Base-by-base conservation (phyloP, 1,140 invertebrate genomes). In the Musca domestica region DNA sequence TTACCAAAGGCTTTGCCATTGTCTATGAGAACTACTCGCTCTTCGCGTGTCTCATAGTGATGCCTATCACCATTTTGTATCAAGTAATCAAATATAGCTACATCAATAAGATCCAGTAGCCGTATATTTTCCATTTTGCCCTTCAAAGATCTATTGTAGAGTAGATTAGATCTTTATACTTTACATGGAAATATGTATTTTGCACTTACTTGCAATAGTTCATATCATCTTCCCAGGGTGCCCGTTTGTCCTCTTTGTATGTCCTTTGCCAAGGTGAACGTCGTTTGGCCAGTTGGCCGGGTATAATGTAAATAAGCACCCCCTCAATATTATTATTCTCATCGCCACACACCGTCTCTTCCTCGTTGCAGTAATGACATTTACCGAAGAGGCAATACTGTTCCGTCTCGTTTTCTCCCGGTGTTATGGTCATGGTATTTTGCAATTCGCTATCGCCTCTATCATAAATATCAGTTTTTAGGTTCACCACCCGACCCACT, bases 61-160 rank as follows among this genome's bases (percentile, higher is more conserved):
- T 98, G 95, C 17, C 95, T 85, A 83, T 98, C 95, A 1, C 95
- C 95, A 84, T 98, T 98, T 80, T 95, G 94, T 79, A 96, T 91
- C 2, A 98, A 83, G 83, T 95, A 98, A 83, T 98, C 95, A 81
- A 98, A 95, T 70, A 97, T 89, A 2, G 93, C 85, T 15, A 90
- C 88, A 82, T 97, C 95, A 65, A 97, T 87, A 47, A 98, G 84
- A 83, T 98, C 94, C 58, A 96, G 83, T 25, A 98, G 81, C 52
- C 90, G 84, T 70, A 85, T 87, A 27, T 82, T 85, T 65, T 83
- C 83, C 64, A 88, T 72, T 72, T 84, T 84, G 49, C 77, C 82
- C 67, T 83, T 85, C 0, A 89, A 77, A 70, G 82, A 75, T 66
- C 87, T 88, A 72, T 66, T 70, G 66, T 67, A 22, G 49, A 54